Conservation (phyloP, 2,888 invertebrate species). For the Trilocha varians region DNA sequence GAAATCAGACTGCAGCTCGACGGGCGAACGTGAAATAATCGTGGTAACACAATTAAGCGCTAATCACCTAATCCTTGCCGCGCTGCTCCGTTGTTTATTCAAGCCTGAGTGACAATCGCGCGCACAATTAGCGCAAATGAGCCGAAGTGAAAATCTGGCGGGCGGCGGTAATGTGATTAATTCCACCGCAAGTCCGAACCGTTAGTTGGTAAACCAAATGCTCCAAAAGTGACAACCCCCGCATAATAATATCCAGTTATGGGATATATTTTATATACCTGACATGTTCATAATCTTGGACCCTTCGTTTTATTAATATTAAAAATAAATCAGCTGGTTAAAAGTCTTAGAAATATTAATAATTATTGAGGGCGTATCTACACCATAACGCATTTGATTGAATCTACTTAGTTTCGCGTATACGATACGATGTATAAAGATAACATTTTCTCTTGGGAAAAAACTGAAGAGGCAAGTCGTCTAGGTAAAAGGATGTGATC, state of each 20-base stretch:
- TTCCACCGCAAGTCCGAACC: constrained; percentile 54
- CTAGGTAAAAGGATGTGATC: too few relatives aligned
- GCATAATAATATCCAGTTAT: background rate
- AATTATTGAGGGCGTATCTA: too few relatives aligned
- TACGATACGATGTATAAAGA: too few relatives aligned
- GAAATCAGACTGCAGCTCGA: constrained; percentile 63
- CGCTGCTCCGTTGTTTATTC: constrained; percentile 69
- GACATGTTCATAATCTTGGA: too few relatives aligned
- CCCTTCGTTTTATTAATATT: too few relatives aligned
- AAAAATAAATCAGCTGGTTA: too few relatives aligned
- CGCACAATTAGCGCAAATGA: constrained; percentile 72
- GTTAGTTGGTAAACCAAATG: constrained; percentile 38
- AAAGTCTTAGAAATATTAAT: too few relatives aligned
- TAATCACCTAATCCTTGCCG: constrained; percentile 73
- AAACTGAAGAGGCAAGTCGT: too few relatives aligned
- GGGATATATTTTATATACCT: background rate
- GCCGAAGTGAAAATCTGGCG: constrained; percentile 72
- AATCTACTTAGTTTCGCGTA: too few relatives aligned
- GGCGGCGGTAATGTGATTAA: constrained; percentile 61
- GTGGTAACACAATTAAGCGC: constrained; percentile 68
- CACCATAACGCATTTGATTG: too few relatives aligned
- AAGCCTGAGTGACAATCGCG: constrained; percentile 73
- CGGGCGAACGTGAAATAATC: constrained; percentile 65
- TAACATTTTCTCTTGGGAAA: too few relatives aligned
- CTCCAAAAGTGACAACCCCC: constrained; percentile 4